These are phyloP conservation scores for Xylocopa sonorina DNA, from an alignment of 1,140 invertebrate genomes.

Conservation along the genomic window DNA sequence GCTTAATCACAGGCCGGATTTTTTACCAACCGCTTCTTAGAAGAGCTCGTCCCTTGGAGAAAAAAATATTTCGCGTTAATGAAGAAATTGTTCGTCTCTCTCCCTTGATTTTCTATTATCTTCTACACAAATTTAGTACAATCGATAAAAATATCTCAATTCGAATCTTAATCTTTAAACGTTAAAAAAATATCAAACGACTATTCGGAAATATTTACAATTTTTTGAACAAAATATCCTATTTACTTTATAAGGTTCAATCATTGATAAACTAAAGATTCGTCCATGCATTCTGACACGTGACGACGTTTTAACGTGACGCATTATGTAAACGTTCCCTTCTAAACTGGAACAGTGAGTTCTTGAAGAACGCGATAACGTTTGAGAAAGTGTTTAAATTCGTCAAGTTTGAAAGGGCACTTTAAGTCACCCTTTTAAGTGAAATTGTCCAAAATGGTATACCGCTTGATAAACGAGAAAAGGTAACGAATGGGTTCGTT, in stretches of 20 bases:
- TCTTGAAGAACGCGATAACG: neutral
- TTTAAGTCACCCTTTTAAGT: neutral
- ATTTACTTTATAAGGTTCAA: too few species aligned
- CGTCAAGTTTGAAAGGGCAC: neutral
- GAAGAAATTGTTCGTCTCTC: neutral
- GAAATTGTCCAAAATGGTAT: neutral
- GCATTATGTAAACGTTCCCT: neutral
- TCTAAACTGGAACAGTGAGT: neutral
- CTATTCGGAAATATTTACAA: too few species aligned
- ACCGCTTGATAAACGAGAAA: neutral
- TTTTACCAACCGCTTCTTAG: neutral
- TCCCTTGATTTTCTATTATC: too few species aligned
- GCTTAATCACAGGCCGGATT: conserved; percentile 14
- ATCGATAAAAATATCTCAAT: too few species aligned
- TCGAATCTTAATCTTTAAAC: too few species aligned
- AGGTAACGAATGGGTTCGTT: neutral
- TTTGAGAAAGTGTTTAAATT: neutral
- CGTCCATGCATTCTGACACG: neutral
- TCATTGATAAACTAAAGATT: neutral
- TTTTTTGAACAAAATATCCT: too few species aligned
- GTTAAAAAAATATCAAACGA: too few species aligned
- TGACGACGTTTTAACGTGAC: neutral
- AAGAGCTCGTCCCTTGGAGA: neutral
- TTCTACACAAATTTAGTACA: neutral
- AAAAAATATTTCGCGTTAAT: neutral